Evolutionary conservation across 2,113 vertebrate genomes (phyloP).

Genomic region (Cryptomyrus ogoouensis): DNA sequence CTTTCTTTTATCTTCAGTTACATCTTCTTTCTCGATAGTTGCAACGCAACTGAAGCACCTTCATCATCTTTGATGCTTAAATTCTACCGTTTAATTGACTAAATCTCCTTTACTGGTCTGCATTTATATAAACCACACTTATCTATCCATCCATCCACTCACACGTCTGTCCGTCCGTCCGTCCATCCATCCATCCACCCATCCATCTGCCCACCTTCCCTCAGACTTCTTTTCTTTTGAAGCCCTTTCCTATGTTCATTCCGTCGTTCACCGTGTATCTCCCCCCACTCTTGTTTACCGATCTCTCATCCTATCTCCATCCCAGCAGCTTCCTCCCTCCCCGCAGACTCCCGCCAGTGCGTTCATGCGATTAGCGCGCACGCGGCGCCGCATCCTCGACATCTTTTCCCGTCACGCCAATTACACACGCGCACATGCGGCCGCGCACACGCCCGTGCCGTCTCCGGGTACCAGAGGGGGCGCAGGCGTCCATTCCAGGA

Average conservation of each 20-base stretch:
- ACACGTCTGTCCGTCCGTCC: not conserved
- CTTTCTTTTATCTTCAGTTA: not conserved
- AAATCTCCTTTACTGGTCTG: not conserved
- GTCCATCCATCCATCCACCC: not conserved
- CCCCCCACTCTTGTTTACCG: not conserved
- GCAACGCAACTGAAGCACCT: not conserved
- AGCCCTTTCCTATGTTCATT: not conserved
- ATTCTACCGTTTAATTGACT: not conserved
- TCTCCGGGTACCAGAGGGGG: not conserved
- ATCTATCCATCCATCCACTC: not conserved
- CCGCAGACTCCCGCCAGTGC: slow-evolving; percentile 1
- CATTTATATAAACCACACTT: not conserved
- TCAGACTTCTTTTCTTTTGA: not conserved
- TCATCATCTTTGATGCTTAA: not conserved
- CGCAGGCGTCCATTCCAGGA: not conserved
- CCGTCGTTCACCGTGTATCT: not conserved
- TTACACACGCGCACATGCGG: slow-evolving; percentile 20
- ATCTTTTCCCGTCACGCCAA: slow-evolving; percentile 27
- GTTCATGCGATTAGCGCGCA: slow-evolving; percentile 12
- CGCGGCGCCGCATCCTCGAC: slow-evolving; percentile 16
- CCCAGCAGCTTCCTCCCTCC: not conserved
- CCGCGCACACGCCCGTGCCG: not conserved
- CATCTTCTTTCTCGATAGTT: not conserved
- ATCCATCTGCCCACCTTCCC: not conserved
- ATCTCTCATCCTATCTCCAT: not conserved